phyloP scores from a whole-genome alignment of 2,113 vertebrate species.

The Crotalus tigris region DNA sequence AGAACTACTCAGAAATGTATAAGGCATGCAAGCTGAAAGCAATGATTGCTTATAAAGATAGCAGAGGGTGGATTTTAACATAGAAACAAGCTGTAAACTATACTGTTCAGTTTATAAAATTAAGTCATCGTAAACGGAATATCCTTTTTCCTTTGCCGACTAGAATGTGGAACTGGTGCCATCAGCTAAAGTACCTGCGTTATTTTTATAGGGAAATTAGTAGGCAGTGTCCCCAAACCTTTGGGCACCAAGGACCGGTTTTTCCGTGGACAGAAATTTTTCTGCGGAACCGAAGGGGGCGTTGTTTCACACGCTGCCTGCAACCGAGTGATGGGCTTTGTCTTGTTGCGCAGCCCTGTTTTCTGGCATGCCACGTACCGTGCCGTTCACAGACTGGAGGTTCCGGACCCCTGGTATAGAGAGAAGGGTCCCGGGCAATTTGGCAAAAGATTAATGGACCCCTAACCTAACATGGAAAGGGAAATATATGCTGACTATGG shows the following conservation, averaged over 20 bases:
- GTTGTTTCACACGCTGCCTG: neutral
- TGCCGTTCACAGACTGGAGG: rapidly evolving
- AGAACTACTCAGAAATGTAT: too few species aligned
- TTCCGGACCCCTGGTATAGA: neutral
- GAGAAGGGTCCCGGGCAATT: neutral
- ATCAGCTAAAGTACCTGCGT: too few species aligned
- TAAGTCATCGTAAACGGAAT: too few species aligned
- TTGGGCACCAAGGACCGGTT: neutral
- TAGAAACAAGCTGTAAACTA: too few species aligned
- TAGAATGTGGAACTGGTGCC: too few species aligned
- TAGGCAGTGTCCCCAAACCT: neutral
- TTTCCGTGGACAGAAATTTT: neutral
- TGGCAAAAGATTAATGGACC: neutral
- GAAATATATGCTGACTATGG: neutral
- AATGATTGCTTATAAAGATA: too few species aligned
- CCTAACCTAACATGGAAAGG: neutral
- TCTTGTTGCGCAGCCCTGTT: neutral
- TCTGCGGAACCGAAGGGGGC: neutral
- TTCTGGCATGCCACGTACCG: neutral
- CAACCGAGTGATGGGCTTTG: rapidly evolving
- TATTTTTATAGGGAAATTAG: too few species aligned
- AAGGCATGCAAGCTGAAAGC: too few species aligned
- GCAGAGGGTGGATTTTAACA: too few species aligned
- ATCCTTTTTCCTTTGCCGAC: too few species aligned
- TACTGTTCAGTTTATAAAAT: too few species aligned